phyloP scores from a whole-genome alignment of 2,888 invertebrate species.

The Xestobium rufovillosum region DNA sequence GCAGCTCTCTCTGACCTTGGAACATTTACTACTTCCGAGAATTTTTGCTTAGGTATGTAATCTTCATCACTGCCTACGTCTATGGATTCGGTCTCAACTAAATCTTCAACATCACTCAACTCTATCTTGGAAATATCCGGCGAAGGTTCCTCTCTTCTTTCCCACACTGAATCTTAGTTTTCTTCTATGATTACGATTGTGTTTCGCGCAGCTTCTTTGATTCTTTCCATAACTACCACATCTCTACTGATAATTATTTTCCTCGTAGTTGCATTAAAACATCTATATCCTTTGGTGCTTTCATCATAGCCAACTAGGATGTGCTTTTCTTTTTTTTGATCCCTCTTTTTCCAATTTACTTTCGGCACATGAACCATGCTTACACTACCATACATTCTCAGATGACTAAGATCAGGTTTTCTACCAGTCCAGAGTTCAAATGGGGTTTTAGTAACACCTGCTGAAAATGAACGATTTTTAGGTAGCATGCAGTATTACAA shows the following conservation, averaged over 20 bases:
- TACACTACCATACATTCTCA: conserved; percentile 19
- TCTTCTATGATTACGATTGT: too few species aligned
- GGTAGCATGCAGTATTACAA: conserved; percentile 17
- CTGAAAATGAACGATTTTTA: conserved; percentile 7
- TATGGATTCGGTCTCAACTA: too few species aligned
- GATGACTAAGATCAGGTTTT: conserved; percentile 24
- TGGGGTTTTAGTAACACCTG: conserved; percentile 7
- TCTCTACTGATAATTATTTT: conserved; percentile 14
- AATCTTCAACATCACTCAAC: too few species aligned
- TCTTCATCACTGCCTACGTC: conserved; percentile 6
- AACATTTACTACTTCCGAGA: conserved; percentile 13
- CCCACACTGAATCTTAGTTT: too few species aligned
- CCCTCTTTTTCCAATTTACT: conserved; percentile 22
- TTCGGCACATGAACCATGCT: conserved; percentile 24
- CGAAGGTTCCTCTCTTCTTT: too few species aligned
- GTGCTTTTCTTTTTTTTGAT: conserved; percentile 21
- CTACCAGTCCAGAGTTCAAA: conserved; percentile 16
- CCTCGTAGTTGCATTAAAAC: conserved; percentile 16
- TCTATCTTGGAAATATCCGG: too few species aligned
- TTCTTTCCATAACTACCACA: conserved; percentile 16
- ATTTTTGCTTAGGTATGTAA: conserved; percentile 1
- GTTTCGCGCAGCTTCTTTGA: background rate
- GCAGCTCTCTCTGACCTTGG: conserved; percentile 19
- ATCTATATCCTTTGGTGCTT: conserved; percentile 24
- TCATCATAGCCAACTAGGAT: conserved; percentile 26